These are phyloP conservation scores for Catharus fuscescens DNA, from an alignment of 2,113 vertebrate genomes.

Conservation along the genomic window DNA sequence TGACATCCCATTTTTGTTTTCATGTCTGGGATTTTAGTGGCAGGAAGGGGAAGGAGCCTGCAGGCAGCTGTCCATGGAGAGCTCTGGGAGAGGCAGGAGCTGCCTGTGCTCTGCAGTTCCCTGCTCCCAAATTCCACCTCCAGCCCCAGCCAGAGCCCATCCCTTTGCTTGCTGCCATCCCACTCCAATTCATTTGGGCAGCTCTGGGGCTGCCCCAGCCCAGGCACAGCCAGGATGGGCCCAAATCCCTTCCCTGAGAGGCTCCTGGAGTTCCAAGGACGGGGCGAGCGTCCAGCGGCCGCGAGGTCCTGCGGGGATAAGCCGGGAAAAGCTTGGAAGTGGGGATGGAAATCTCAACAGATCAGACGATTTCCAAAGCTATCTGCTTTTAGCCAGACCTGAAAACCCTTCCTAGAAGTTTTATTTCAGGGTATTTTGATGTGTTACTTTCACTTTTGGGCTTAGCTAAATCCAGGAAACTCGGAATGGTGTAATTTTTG, in stretches of 20 bases:
- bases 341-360: slow-evolving; percentile 53
- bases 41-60: neutral
- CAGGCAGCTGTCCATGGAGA: neutral
- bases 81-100: neutral
- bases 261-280: neutral
- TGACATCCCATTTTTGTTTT: neutral
- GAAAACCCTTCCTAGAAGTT: slow-evolving; percentile 39
- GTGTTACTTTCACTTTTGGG: slow-evolving; percentile 47
- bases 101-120: neutral
- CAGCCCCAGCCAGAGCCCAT: neutral
- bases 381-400: slow-evolving; percentile 20
- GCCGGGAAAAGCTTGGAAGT: slow-evolving; percentile 26
- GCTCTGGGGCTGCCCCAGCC: neutral
- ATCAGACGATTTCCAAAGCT: slow-evolving; percentile 50
- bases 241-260: neutral
- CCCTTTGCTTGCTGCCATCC: rapidly evolving
- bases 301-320: slow-evolving; percentile 3
- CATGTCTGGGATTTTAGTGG: neutral
- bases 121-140: neutral
- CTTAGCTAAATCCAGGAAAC: slow-evolving; percentile 46
- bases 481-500: slow-evolving; percentile 1
- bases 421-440: slow-evolving; percentile 41
- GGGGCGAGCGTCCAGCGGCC: neutral
- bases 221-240: neutral
- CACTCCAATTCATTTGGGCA: neutral